phyloP scores from a whole-genome alignment of 2,888 invertebrate species.

The Melanostoma scalare region DNA sequence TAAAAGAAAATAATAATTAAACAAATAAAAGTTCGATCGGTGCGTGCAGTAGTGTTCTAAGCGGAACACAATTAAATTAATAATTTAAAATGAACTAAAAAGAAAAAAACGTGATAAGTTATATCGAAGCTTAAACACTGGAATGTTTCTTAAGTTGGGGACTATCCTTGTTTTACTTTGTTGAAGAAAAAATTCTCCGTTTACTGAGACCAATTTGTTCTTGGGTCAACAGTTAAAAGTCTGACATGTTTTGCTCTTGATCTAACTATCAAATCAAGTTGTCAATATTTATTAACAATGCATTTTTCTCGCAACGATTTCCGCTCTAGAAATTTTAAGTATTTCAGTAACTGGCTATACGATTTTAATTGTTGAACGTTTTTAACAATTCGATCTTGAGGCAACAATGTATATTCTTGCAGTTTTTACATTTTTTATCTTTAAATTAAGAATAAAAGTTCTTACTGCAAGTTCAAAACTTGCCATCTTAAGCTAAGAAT shows the following conservation, averaged over 20 bases:
- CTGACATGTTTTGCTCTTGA: slow-evolving; percentile 1
- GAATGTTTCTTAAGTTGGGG: too few relatives aligned
- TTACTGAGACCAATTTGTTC: background rate
- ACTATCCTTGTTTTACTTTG: slow-evolving; percentile 13
- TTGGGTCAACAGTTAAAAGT: background rate
- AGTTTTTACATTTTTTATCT: slow-evolving; percentile 14
- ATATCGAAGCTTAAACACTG: too few relatives aligned
- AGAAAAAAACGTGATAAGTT: too few relatives aligned
- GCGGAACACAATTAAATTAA: too few relatives aligned
- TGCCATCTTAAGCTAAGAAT: slow-evolving; percentile 1
- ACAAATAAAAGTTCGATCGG: too few relatives aligned
- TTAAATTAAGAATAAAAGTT: slow-evolving; percentile 8
- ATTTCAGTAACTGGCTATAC: slow-evolving; percentile 6
- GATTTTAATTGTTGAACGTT: slow-evolving; percentile 10
- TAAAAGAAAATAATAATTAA: too few relatives aligned
- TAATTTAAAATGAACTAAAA: too few relatives aligned
- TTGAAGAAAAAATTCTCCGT: slow-evolving; percentile 11
- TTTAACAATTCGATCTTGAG: too few relatives aligned
- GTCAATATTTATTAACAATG: background rate
- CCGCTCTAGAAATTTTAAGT: slow-evolving; percentile 9
- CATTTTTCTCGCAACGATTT: too few relatives aligned
- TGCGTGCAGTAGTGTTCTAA: too few relatives aligned
- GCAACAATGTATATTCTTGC: background rate
- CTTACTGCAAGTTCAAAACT: background rate
- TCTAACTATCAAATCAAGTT: background rate